Conservation (phyloP, 2,113 vertebrate species). For the Ondatra zibethicus region DNA sequence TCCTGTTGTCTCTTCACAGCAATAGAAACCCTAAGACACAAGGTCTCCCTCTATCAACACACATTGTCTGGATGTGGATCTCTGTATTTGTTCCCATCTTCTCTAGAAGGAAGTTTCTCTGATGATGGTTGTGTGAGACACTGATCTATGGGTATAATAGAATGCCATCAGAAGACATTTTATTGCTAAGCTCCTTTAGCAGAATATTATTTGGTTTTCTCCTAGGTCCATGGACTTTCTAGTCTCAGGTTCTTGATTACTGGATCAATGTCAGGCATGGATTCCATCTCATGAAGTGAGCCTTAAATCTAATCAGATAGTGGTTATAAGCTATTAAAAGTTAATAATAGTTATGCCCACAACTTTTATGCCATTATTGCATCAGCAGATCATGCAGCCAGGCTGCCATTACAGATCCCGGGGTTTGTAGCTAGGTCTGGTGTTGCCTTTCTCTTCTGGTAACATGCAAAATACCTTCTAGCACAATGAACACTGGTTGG, state of each 20-base stretch:
- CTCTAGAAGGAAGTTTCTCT: background rate
- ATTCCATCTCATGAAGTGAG: background rate
- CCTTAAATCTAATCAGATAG: background rate
- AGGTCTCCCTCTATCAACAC: background rate
- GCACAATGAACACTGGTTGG: background rate
- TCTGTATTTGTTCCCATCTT: background rate
- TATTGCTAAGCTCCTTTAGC: background rate
- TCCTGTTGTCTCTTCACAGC: too few species aligned
- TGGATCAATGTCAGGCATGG: background rate
- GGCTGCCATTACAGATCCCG: background rate
- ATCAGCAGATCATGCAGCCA: background rate
- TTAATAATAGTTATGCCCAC: background rate
- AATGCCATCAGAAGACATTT: background rate
- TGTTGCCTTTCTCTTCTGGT: background rate
- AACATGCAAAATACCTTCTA: background rate
- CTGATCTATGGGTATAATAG: background rate
- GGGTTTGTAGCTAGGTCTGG: background rate
- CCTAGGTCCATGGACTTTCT: background rate
- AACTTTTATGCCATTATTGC: background rate
- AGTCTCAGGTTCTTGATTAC: background rate
- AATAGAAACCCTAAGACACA: too few species aligned
- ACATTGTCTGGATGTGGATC: background rate
- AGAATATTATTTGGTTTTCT: background rate
- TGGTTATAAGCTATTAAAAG: background rate
- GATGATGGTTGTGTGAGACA: background rate